A percentile compares a stretch with the other conserved stretches of the same genome.
Conservation (phyloP, 2,797 vertebrate genomes). For the Fistularia commersonii region DNA sequence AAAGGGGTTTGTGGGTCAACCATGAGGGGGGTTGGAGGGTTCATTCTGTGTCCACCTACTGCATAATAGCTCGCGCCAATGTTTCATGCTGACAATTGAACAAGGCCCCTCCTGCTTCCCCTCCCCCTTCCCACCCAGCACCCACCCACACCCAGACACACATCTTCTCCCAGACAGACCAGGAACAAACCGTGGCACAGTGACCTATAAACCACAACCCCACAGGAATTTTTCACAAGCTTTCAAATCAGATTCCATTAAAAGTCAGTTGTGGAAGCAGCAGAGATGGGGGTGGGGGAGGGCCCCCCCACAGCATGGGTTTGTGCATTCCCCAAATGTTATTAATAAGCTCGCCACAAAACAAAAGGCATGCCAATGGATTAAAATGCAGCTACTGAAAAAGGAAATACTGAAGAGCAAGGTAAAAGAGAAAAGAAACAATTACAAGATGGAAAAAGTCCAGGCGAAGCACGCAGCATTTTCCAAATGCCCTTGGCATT, state of each 20-base stretch:
- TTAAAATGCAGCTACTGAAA: constrained; percentile 3
- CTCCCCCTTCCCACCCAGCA: constrained; percentile 26
- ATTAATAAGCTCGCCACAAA: constrained; percentile 42
- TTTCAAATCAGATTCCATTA: constrained; percentile 64
- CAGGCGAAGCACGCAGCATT: too few relatives aligned
- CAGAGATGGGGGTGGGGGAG: background rate
- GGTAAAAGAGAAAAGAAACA: background rate
- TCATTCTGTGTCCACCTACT: constrained; percentile 33
- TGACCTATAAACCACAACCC: constrained; percentile 74
- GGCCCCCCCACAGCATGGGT: constrained; percentile 1
- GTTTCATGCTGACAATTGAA: constrained; percentile 29
- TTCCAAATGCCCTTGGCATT: too few relatives aligned
- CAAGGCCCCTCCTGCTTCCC: constrained; percentile 14
- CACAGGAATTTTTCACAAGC: constrained; percentile 65
- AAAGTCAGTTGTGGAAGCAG: constrained; percentile 49
- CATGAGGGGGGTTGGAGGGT: constrained; percentile 14
- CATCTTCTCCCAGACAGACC: constrained; percentile 48
- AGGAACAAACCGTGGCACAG: constrained; percentile 57
- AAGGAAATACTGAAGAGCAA: background rate
- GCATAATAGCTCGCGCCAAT: constrained; percentile 16
- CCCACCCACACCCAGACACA: constrained; percentile 8
- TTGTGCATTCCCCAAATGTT: constrained; percentile 4
- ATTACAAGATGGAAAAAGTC: background rate
- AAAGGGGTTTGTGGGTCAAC: constrained; percentile 63
- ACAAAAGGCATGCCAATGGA: constrained; percentile 27